Percentiles rank a stretch among this genome's conserved stretches.
Conservation (phyloP, 1,140 invertebrate species). For the Tribolium madens region DNA sequence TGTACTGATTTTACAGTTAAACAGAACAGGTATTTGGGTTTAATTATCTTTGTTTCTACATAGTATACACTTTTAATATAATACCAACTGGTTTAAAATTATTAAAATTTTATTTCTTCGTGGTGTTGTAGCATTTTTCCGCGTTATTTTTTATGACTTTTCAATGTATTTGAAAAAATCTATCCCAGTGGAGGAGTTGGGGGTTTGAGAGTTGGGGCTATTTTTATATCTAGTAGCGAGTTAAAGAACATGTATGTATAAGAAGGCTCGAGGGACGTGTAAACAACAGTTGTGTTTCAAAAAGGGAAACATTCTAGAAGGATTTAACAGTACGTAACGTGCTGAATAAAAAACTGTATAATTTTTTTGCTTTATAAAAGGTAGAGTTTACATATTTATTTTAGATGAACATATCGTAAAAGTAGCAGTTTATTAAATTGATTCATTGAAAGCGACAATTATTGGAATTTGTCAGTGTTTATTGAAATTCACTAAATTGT, state of each 20-base stretch:
- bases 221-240: conserved; percentile 41
- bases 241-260: conserved; percentile 44
- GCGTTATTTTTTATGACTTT: conserved; percentile 4
- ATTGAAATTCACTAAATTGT: conserved; percentile 23
- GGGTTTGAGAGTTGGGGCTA: conserved; percentile 10
- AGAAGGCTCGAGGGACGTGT: conserved; percentile 43
- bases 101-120: not conserved
- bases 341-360: conserved; percentile 37
- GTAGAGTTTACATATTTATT: not conserved
- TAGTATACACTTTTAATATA: not conserved
- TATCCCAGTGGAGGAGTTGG: not conserved
- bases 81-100: not conserved
- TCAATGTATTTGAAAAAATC: conserved; percentile 33
- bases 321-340: conserved; percentile 42
- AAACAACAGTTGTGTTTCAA: conserved; percentile 44
- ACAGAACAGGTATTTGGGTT: not conserved
- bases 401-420: not conserved
- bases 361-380: conserved; percentile 34
- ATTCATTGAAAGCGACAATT: conserved; percentile 3
- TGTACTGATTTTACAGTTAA: not conserved
- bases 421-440: not conserved
- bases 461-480: not conserved
- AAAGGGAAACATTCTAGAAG: conserved; percentile 44
- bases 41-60: not conserved
- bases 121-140: not conserved